Base-by-base conservation (phyloP, 1,140 invertebrate genomes). In the Apolygus lucorum region DNA sequence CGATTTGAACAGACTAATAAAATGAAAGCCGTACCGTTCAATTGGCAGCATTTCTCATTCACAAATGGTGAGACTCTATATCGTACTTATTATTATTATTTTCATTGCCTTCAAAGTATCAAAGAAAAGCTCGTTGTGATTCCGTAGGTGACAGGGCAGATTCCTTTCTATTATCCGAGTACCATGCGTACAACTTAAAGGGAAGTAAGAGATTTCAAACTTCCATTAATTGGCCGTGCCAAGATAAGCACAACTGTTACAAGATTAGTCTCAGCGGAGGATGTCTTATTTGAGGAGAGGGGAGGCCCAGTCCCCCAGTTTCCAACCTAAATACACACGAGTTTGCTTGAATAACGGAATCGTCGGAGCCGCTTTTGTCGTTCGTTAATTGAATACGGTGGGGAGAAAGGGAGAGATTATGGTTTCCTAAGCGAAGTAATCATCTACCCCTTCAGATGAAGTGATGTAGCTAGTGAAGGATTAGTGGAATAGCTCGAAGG, bases 301-400 rank as follows among this genome's bases (percentile, higher is more conserved):
- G 54, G 2, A 59, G 22, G 11, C 54, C 11, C 13, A 11, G 4
- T 24, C 54, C 4, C 13, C 54, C 22, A 8, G 54, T 59, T 59
- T 24, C 22, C 11, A 59, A 59, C 54, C 54, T 59, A 13, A 59
- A 59, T 59, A 59, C 54, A 59, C 54, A 59, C 54, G 54, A 24
- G 54, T 11, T 22, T 59, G 54, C 54, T 59, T 59, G 54, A 59
- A 59, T 59, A 59, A 59, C 54, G 54, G 54, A 24, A 24, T 17
- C 22, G 13, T 59, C 22, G 54, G 54, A 59, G 22, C 54, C 17
- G 54, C 54, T 59, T 59, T 59, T 17, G 54, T 59, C 54, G 54
- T 59, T 59, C 22, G 54, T 13, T 59, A 59, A 59, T 59, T 59
- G 54, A 59, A 59, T 59, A 24, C 54, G 22, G 54, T 17, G 54